A percentile compares a stretch with the other conserved stretches of the same genome.
phyloP scores from a whole-genome alignment of 2,888 invertebrate genomes.

The Campoletis raptor region DNA sequence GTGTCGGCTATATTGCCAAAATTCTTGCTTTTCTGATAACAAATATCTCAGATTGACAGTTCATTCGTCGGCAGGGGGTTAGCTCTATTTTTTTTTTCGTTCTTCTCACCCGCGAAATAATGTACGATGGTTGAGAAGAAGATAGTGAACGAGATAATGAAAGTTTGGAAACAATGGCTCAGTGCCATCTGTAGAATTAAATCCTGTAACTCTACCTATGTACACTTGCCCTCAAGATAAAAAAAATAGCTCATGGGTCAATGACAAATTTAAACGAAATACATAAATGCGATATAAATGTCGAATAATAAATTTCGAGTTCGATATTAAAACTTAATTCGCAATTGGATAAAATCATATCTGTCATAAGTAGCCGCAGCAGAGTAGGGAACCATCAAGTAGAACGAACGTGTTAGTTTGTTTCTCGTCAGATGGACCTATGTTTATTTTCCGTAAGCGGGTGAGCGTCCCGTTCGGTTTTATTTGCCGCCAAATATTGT shows the following conservation, averaged over 20 bases:
- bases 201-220: neutral
- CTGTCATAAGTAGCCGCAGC: neutral
- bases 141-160: neutral
- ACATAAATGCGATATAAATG: neutral
- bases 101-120: slow-evolving; percentile 20
- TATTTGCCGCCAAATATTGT: slow-evolving; percentile 68
- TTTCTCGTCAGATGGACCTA: slow-evolving; percentile 7
- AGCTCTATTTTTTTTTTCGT: slow-evolving; percentile 49
- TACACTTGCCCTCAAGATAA: neutral
- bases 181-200: slow-evolving; percentile 3
- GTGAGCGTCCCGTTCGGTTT: slow-evolving; percentile 45
- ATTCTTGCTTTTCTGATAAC: slow-evolving; percentile 20
- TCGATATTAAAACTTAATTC: neutral
- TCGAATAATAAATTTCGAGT: neutral
- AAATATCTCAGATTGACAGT: slow-evolving; percentile 49
- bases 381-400: neutral
- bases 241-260: neutral
- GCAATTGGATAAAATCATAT: neutral
- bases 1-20: slow-evolving; percentile 31
- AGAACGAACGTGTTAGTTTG: neutral
- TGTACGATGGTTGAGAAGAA: neutral
- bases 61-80: slow-evolving; percentile 61
- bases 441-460: slow-evolving; percentile 17
- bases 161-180: neutral
- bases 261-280: no score